Conservation (phyloP, 2,113 vertebrate species). For the Sus scrofa region T2T-Sscrofa CM000829.6:34927001-34927500, state of each 20-base stretch:
- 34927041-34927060: background rate
- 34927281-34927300: background rate
- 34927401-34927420: background rate
- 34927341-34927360: background rate
- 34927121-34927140: background rate
- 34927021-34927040: background rate
- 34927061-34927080: background rate
- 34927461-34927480: conserved; percentile 44
- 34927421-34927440: conserved; percentile 28
- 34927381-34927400: background rate
- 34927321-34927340: background rate
- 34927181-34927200: background rate
- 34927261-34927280: background rate
- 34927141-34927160: background rate
- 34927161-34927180: too few relatives aligned
- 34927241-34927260: background rate
- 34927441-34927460: background rate
- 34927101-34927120: background rate
- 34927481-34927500: conserved; percentile 74
- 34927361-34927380: background rate
- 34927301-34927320: background rate
- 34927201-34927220: background rate
- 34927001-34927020: background rate
- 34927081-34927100: background rate
- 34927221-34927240: background rate